Evolutionary conservation across 2,113 vertebrate species (phyloP), one percentile per base, ranked within the genome.

Genomic region (Leucosticte australis): DNA sequence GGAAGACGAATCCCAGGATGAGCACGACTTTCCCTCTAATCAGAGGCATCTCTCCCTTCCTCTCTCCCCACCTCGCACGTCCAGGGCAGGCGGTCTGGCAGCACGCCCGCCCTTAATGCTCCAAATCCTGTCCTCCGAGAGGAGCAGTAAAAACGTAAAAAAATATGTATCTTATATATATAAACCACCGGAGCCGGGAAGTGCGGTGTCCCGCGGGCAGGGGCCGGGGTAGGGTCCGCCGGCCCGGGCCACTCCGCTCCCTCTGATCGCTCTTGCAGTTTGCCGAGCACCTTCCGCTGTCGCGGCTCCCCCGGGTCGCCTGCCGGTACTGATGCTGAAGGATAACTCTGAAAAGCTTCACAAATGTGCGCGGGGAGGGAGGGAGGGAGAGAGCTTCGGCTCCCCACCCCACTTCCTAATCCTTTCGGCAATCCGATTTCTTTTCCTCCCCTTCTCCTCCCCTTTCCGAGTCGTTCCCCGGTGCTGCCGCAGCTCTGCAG

Each of bases 41-140:
- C 83, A 91, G 76, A 90, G 95, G 80, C 98, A 99, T 99, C 95
- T 96, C 97, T 95, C 74, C 60, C 73, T 49, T 69, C 41, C 42
- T 60, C 55, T 50, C 71, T 63, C 70, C 64, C 15, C 64, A 46
- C 83, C 55, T 89, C 89, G 37, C 77, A 39, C 76, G 69, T 50
- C 28, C 77, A 10, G 77, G 73, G 76, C 55, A 55, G 92, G 91
- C 81, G 31, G 57, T 83, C 53, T 63, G 56, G 73, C 77, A 33
- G 81, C 46, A 12, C 52, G 77, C 57, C 60, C 19, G 22, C 62
- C 62, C 56, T 67, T 84, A 37, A 10, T 5, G 41, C 74, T 68
- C 13, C 59, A n/a, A 41, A 49, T 3, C 60, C 46, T 27, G 67
- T 42, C 31, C 67, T 35, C 57, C 47, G 15, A 46, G 28, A n/a